Percentiles rank a stretch among this genome's conserved stretches.
Evolutionary conservation across 2,113 vertebrate species (phyloP).

Genomic region (Upupa epops): DNA sequence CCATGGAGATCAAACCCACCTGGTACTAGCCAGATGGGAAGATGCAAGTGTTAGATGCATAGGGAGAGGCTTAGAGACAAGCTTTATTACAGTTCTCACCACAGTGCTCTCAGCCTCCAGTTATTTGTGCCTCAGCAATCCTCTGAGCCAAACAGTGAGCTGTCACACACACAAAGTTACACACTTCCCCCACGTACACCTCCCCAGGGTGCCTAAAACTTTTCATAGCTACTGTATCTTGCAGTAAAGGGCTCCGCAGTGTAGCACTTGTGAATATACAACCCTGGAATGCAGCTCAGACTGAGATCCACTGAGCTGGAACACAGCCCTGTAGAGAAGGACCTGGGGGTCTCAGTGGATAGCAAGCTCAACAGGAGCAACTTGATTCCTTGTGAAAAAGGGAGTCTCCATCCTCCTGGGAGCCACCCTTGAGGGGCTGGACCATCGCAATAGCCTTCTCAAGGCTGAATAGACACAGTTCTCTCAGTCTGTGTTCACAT

Average conservation of each 20-base stretch:
- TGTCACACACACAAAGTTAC: neutral
- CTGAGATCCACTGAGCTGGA: too few species aligned
- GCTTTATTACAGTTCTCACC: neutral
- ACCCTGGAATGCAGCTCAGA: too few species aligned
- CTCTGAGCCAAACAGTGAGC: neutral
- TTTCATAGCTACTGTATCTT: neutral
- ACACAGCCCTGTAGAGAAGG: too few species aligned
- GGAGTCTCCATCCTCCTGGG: too few species aligned
- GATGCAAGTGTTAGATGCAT: neutral
- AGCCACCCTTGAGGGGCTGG: too few species aligned
- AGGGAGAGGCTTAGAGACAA: neutral
- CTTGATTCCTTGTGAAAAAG: too few species aligned
- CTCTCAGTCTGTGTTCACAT: too few species aligned
- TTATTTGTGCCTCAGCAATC: neutral
- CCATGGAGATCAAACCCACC: neutral
- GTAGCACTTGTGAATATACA: too few species aligned
- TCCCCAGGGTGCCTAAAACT: neutral
- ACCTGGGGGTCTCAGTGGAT: too few species aligned
- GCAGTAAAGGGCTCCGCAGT: neutral
- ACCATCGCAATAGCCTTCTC: too few species aligned
- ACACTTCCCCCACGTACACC: fast-evolving
- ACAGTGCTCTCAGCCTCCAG: neutral
- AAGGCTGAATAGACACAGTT: too few species aligned
- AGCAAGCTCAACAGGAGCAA: too few species aligned
- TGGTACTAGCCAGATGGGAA: neutral